These are phyloP conservation scores for Drosophila melanica DNA, from an alignment of 1,140 invertebrate genomes.

Conservation along the genomic window DNA sequence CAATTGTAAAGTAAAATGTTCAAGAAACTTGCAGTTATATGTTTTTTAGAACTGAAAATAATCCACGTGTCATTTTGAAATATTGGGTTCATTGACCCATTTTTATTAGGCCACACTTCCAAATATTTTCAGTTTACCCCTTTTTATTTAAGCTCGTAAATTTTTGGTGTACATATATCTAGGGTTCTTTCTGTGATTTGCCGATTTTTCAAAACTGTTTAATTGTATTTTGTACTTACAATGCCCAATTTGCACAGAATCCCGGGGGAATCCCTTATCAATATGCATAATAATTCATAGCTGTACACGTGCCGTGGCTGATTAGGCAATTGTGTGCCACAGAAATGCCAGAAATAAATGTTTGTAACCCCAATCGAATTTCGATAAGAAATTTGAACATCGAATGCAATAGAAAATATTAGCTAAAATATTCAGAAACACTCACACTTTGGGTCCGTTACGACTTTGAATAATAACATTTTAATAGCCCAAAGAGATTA, in stretches of 20 bases:
- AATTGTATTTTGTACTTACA: conserved; percentile 3
- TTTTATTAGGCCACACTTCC: too few species aligned
- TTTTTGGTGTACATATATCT: not conserved
- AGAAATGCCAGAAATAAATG: conserved; percentile 22
- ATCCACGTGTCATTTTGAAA: too few species aligned
- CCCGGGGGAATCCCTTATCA: conserved; percentile 33
- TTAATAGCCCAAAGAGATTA: conserved; percentile 73
- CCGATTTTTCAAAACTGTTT: not conserved
- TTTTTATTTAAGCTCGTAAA: not conserved
- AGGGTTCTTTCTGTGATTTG: not conserved
- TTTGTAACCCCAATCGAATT: conserved; percentile 16
- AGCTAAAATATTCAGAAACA: conserved; percentile 6
- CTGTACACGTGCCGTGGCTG: conserved; percentile 17
- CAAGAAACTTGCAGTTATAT: too few species aligned
- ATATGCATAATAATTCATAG: conserved; percentile 39
- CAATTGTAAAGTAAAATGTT: too few species aligned
- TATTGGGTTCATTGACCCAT: too few species aligned
- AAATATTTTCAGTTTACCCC: too few species aligned
- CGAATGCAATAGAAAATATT: conserved; percentile 22
- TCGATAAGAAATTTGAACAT: conserved; percentile 11
- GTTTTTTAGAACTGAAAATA: too few species aligned
- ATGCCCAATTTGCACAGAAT: not conserved
- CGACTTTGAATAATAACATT: conserved; percentile 75
- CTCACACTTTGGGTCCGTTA: not conserved
- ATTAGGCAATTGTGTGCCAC: conserved; percentile 3